phyloP scores from a whole-genome alignment of 53 echinoderm and acorn worm genomes.

The Antedon mediterranea region DNA sequence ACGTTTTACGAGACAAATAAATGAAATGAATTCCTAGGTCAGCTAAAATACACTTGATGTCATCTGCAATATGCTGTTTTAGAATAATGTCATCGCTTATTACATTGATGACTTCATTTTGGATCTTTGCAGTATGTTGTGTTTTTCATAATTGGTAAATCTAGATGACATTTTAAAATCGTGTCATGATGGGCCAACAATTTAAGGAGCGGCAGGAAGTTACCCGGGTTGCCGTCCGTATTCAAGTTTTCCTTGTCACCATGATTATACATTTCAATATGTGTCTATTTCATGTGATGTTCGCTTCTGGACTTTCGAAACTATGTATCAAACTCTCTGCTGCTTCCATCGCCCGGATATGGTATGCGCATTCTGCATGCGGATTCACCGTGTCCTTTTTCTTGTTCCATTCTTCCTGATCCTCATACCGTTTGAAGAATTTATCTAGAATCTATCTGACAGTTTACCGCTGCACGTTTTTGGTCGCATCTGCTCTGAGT shows the following conservation, averaged over 20 bases:
- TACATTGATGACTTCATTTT: neutral
- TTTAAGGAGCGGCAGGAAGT: constrained; percentile 8
- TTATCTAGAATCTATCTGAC: too few species aligned
- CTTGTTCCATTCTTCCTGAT: too few species aligned
- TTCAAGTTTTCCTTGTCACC: neutral
- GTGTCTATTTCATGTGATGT: constrained; percentile 8
- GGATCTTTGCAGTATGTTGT: neutral
- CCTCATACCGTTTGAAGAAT: too few species aligned
- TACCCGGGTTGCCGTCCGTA: constrained; percentile 3
- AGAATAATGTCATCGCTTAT: constrained; percentile 10
- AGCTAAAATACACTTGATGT: neutral
- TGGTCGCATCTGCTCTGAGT: too few species aligned
- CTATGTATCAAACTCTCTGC: too few species aligned
- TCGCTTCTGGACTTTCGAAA: neutral
- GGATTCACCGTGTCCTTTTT: too few species aligned
- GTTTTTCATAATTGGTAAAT: too few species aligned
- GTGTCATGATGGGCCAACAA: constrained; percentile 1
- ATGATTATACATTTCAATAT: too few species aligned
- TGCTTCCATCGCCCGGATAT: too few species aligned
- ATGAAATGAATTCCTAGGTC: constrained; percentile 6
- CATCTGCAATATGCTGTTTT: neutral
- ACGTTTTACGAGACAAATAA: too few species aligned
- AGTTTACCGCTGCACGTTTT: too few species aligned
- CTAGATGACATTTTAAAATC: constrained; percentile 8
- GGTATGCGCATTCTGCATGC: too few species aligned